Evolutionary conservation across 2,888 invertebrate species (phyloP).

Genomic region (Plutella xylostella): DNA sequence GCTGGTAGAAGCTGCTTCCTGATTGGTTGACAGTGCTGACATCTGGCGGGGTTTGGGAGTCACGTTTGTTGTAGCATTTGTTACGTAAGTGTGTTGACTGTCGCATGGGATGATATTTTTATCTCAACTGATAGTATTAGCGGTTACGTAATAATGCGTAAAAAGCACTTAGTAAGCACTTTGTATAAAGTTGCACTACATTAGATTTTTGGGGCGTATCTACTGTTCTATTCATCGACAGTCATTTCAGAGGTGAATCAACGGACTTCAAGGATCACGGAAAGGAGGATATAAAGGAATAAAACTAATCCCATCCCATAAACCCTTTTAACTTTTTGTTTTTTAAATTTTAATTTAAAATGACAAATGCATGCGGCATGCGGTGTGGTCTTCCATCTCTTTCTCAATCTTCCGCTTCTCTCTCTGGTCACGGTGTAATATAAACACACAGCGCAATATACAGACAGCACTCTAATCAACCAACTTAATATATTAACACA

Average conservation of each 20-base stretch:
- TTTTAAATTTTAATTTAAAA: neutral
- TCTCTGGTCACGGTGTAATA: slow-evolving; percentile 3
- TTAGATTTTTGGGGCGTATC: neutral
- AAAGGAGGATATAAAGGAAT: neutral
- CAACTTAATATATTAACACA: slow-evolving; percentile 16
- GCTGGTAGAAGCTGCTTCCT: too few relatives aligned
- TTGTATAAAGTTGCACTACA: too few relatives aligned
- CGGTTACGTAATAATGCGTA: too few relatives aligned
- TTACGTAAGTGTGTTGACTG: too few relatives aligned
- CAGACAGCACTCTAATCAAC: slow-evolving; percentile 6
- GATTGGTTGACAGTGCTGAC: too few relatives aligned
- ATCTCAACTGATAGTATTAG: too few relatives aligned
- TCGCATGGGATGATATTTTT: too few relatives aligned
- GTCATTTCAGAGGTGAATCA: neutral
- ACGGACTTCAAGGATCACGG: too few relatives aligned
- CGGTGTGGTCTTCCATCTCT: slow-evolving; percentile 29
- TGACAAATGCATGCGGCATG: slow-evolving; percentile 29
- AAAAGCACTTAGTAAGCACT: too few relatives aligned
- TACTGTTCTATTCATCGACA: neutral
- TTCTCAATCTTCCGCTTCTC: slow-evolving; percentile 6
- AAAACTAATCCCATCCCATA: slow-evolving; percentile 3
- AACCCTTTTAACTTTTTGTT: neutral
- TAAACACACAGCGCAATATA: neutral
- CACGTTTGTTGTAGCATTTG: too few relatives aligned
- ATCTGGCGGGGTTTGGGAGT: too few relatives aligned